Conservation (phyloP, 1,140 invertebrate genomes). For the Platyura marginata region DNA sequence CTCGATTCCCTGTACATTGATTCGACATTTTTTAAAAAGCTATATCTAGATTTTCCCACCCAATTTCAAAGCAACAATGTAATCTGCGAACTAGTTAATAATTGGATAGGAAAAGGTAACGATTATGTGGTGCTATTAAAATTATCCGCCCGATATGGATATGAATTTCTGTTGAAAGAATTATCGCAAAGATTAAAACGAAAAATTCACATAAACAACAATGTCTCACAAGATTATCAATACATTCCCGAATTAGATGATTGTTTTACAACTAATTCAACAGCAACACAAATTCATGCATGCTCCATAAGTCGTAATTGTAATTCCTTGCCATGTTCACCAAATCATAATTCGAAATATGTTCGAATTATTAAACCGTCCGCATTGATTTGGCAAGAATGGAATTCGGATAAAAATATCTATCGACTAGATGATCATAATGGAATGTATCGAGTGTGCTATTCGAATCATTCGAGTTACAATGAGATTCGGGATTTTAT, state of each 20-base stretch:
- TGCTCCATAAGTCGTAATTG: constrained; percentile 9
- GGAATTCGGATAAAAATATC: constrained; percentile 14
- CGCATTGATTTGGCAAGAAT: constrained; percentile 29
- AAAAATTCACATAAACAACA: constrained; percentile 31
- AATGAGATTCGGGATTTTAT: constrained; percentile 33
- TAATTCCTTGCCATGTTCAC: constrained; percentile 13
- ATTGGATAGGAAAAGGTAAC: constrained; percentile 30
- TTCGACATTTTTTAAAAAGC: constrained; percentile 40
- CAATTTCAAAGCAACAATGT: constrained; percentile 31
- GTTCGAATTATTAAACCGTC: constrained; percentile 26
- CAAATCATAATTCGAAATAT: constrained; percentile 7
- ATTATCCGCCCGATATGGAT: constrained; percentile 33
- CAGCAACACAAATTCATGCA: constrained; percentile 20
- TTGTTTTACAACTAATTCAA: constrained; percentile 14
- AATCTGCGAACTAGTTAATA: constrained; percentile 26
- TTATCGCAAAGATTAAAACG: constrained; percentile 28
- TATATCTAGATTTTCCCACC: constrained; percentile 33
- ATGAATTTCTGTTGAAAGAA: constrained; percentile 37
- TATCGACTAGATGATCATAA: constrained; percentile 13
- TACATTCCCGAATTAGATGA: constrained; percentile 20
- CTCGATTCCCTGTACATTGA: constrained; percentile 48
- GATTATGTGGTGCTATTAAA: constrained; percentile 30
- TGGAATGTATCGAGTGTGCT: constrained; percentile 32
- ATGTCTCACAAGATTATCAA: constrained; percentile 19
- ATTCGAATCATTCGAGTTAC: constrained; percentile 41